These are phyloP conservation scores for Eutolmus rufibarbis DNA, from an alignment of 2,888 invertebrate genomes.

Conservation along the genomic window DNA sequence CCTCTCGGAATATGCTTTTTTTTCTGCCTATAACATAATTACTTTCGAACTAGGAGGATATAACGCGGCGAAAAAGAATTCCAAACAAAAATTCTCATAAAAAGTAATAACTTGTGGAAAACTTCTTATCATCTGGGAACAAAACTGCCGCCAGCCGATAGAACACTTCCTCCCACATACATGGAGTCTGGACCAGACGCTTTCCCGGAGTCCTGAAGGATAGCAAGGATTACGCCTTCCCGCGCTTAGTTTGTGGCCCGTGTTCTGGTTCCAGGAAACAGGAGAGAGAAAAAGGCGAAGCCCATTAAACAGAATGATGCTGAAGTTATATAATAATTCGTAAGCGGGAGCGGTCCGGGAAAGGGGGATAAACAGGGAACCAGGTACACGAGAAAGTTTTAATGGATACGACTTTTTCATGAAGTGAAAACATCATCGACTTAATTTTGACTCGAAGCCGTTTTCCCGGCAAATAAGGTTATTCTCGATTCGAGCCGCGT, in stretches of 20 bases:
- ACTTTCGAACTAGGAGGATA: neutral
- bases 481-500: neutral
- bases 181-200: neutral
- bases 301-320: conserved; percentile 29
- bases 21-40: conserved; percentile 29
- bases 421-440: conserved; percentile 32
- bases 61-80: neutral
- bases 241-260: neutral
- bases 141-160: neutral
- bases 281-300: neutral
- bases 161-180: neutral
- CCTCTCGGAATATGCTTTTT: neutral
- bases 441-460: neutral
- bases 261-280: neutral
- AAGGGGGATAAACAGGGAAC: neutral
- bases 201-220: neutral
- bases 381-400: conserved; percentile 29
- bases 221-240: neutral
- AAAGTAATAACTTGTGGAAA: conserved; percentile 31
- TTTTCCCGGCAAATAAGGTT: neutral
- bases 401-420: conserved; percentile 32
- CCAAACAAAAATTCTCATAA: conserved; percentile 34
- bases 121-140: conserved; percentile 13
- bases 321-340: conserved; percentile 25
- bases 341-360: neutral